Conservation (phyloP, 2,113 vertebrate species). For the Scatophagus argus region DNA sequence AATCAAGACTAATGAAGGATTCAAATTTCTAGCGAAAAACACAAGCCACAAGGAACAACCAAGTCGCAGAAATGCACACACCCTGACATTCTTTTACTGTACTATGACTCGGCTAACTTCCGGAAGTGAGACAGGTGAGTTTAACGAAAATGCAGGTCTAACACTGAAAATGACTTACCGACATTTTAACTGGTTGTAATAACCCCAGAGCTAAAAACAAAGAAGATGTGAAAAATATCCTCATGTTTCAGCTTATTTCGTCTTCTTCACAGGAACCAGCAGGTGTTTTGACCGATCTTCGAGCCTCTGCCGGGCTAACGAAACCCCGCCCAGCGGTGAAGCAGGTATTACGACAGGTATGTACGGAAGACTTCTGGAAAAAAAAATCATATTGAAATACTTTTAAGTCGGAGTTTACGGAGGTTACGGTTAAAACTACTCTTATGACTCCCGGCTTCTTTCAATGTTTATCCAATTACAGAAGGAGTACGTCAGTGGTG, state of each 20-base stretch:
- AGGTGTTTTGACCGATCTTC: slow-evolving; percentile 11
- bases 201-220: neutral
- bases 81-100: neutral
- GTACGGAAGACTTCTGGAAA: no score
- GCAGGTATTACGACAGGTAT: no score
- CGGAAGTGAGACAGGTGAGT: slow-evolving; percentile 51
- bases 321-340: slow-evolving; percentile 44
- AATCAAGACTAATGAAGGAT: neutral
- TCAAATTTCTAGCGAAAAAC: neutral
- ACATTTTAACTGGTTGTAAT: neutral
- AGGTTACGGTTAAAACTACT: no score
- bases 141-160: neutral
- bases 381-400: no score
- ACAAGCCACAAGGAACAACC: no score
- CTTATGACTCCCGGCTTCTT: no score
- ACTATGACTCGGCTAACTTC: neutral
- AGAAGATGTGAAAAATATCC: neutral
- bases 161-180: slow-evolving; percentile 42
- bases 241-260: slow-evolving; percentile 40
- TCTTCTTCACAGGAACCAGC: neutral
- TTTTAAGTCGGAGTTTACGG: no score
- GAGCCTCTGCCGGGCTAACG: accelerated
- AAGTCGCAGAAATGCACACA: neutral
- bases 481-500: no score
- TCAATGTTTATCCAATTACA: no score